Evolutionary conservation across 35 echinoderm and acorn worm genomes (phyloP), one percentile per base, ranked within the genome.

Genomic region (Diadema setosum): DNA sequence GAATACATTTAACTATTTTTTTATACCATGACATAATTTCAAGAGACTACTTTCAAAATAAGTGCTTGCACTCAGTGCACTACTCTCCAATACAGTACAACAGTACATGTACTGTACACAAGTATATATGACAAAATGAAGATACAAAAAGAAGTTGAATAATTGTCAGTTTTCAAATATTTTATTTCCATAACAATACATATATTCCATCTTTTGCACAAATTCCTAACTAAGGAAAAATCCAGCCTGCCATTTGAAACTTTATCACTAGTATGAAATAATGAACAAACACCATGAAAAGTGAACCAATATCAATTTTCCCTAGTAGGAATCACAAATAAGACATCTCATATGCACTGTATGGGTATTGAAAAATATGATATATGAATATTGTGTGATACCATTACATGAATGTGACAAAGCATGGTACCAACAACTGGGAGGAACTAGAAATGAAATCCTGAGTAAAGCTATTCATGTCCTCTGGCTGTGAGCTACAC

Each of bases 121-220:
- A n/a, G n/a, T n/a, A n/a, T n/a, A n/a, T n/a, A n/a, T n/a, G n/a
- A n/a, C n/a, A n/a, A n/a, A n/a, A n/a, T 55, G 2, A n/a, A 55
- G 12, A 60, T 16, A 21, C 9, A 60, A 24, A 11, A 20, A 60
- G 57, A 20, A 2, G 30, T 1, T 60, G 5, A 5, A 60, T 21
- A 60, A 0, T 16, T 55, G 14, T 55, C 21, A 16, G 14, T 33
- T 67, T 29, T 65, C 37, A 12, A 29, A 67, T 67, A 67, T 67
- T 67, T 67, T 15, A 67, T 31, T 67, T 67, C 27, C n/a, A 32
- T 67, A 67, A 67, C 63, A 67, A 31, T 67, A 67, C 63, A 67
- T 67, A 67, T 67, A 67, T 33, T 67, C 37, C 63, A 67, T 67
- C 63, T 67, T 29, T 67, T n/a, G 63, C 63, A 67, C 63, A 67